Conservation (phyloP, 1,140 invertebrate genomes). For the Mycetomoellerius zeteki region DNA sequence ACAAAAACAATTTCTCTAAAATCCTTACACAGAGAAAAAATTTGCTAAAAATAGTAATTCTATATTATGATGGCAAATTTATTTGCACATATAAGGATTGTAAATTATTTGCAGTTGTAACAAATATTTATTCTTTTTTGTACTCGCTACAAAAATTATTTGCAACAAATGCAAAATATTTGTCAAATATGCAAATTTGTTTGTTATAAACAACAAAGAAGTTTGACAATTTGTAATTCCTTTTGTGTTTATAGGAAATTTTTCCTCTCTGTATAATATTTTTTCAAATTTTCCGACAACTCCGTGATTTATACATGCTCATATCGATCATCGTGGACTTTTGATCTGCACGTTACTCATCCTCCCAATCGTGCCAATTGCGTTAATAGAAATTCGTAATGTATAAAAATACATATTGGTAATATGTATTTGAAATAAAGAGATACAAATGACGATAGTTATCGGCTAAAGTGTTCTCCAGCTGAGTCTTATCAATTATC, state of each 20-base stretch:
- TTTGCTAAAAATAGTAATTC: no score
- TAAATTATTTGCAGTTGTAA: no score
- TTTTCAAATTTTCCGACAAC: not conserved
- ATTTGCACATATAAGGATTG: no score
- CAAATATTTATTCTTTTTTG: no score
- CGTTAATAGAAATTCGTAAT: not conserved
- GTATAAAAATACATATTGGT: not conserved
- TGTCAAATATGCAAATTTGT: no score
- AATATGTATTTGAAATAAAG: not conserved
- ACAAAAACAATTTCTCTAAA: not conserved
- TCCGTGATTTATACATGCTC: not conserved
- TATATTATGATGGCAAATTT: no score
- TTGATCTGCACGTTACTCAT: not conserved
- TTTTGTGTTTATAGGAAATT: no score
- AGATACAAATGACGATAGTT: not conserved
- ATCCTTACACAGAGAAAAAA: no score
- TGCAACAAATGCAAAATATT: no score
- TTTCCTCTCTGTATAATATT: not conserved
- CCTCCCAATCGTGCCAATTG: not conserved
- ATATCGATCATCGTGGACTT: not conserved
- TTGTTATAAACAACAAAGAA: no score
- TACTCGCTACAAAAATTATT: no score
- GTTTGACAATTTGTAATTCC: no score
- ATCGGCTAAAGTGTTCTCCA: constrained; percentile 37
- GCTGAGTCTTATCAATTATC: constrained; percentile 54